A percentile compares a stretch with the other conserved stretches of the same genome.
These are phyloP conservation scores for Drosophila pseudotakahashii DNA, from an alignment of 2,888 invertebrate genomes.

Conservation along the genomic window DNA sequence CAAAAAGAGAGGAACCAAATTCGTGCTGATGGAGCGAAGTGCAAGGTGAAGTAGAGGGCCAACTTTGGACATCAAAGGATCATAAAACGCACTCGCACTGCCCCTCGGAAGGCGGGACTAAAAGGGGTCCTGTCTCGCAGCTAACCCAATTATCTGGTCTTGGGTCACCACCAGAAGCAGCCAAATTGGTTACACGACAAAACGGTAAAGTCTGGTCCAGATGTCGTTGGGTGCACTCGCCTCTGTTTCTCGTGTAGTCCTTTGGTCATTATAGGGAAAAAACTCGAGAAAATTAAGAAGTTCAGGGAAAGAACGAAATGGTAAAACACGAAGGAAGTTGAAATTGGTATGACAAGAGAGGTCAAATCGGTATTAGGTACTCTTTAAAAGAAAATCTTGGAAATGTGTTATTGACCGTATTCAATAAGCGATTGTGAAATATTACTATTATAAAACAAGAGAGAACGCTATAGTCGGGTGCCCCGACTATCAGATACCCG, in stretches of 20 bases:
- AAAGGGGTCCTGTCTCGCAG: conserved; percentile 44
- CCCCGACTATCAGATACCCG: too few relatives aligned
- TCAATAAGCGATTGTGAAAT: too few relatives aligned
- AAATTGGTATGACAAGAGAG: background rate
- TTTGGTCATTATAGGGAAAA: conserved; percentile 57
- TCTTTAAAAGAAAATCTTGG: background rate
- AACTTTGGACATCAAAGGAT: conserved; percentile 35
- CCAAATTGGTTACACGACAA: conserved; percentile 47
- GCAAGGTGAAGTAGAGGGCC: conserved; percentile 28
- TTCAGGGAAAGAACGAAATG: background rate
- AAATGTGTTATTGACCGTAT: too few relatives aligned
- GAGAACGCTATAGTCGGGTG: too few relatives aligned
- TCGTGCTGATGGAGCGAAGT: conserved; percentile 1
- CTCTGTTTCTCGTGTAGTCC: conserved; percentile 60
- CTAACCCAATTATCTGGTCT: conserved; percentile 70
- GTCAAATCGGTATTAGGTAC: background rate
- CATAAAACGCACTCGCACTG: conserved; percentile 39
- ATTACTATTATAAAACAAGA: too few relatives aligned
- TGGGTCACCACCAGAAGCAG: conserved; percentile 21
- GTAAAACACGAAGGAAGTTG: background rate
- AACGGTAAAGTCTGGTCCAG: conserved; percentile 61
- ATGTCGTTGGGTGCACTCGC: conserved; percentile 70
- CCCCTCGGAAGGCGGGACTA: background rate
- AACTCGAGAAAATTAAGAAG: conserved; percentile 21
- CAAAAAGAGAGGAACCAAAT: conserved; percentile 22